Base-by-base conservation (phyloP, 2,797 vertebrate species). In the Helicolenus hilgendorfi region DNA sequence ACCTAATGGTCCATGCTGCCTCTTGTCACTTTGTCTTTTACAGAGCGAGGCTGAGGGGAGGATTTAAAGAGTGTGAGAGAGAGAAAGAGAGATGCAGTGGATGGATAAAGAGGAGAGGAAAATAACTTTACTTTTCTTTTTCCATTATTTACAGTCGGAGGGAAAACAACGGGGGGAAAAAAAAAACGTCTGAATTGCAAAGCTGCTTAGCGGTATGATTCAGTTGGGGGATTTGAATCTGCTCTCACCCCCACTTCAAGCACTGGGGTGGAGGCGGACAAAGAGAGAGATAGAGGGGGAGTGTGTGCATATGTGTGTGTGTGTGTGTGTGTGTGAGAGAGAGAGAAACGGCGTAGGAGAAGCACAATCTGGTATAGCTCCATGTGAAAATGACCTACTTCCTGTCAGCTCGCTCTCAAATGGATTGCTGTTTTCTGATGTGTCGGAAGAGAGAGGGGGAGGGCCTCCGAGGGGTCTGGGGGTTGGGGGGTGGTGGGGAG, bases 361-460 rank as follows among this genome's bases (percentile, higher is more conserved):
- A 85, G 84, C 88, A 79, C 93, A 96, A 92, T 96, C 91, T 96
- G 94, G 85, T 94, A 64, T 72, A 89, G 93, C 93, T 95, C 91
- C 84, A 92, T 95, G 93, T 91, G 90, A 94, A 95, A 96, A 94
- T 96, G 97, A 98, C 97, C 97, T 97, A 97, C 94, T 97, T 97
- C 95, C 94, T 96, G 91, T 95, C 89, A 95, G 90, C 92, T 88
- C 53, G 11, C 82, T 94, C 94, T 94, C 88, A 89, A 92, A 88
- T 89, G 92, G 86, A 92, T 95, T 84, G 92, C 89, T 88, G 75
- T 88, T 89, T 91, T 90, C 83, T 93, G 89, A 93, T 93, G 90
- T 92, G 92, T 63, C 26, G 74, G 82, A 77, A 82, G 81, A 86
- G 84, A 18, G 76, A 79, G 64, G 84, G 84, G 77, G 87, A 62